A percentile compares a stretch with the other conserved stretches of the same genome.
Conservation (phyloP, 2,888 invertebrate genomes). For the Siphlonurus alternatus region DNA sequence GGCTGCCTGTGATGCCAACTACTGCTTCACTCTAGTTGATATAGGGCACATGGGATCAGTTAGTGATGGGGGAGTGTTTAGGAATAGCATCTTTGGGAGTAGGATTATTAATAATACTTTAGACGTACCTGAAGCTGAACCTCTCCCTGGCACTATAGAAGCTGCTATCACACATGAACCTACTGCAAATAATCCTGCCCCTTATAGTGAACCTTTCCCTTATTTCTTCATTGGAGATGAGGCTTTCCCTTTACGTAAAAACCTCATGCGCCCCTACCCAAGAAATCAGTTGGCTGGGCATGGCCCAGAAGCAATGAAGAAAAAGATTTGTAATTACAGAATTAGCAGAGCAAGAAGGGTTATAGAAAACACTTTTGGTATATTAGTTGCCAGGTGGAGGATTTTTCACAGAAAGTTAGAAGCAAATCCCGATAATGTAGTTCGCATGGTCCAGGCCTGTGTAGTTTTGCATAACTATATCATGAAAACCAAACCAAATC, state of each 20-base stretch:
- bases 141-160: neutral
- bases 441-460: neutral
- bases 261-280: neutral
- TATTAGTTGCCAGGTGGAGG: neutral
- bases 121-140: neutral
- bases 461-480: neutral
- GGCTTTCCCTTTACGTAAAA: neutral
- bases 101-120: neutral
- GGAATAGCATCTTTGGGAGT: neutral
- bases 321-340: neutral
- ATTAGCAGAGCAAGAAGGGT: neutral
- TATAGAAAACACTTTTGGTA: neutral
- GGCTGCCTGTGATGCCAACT: neutral
- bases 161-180: too few relatives aligned
- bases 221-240: neutral
- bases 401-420: neutral
- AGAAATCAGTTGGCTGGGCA: neutral
- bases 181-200: too few relatives aligned
- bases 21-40: neutral
- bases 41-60: neutral
- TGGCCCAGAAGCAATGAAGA: neutral
- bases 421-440: neutral
- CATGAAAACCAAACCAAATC: neutral
- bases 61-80: neutral
- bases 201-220: neutral